phyloP scores from a whole-genome alignment of 1,140 invertebrate genomes.

The Cryptotermes secundus region DNA sequence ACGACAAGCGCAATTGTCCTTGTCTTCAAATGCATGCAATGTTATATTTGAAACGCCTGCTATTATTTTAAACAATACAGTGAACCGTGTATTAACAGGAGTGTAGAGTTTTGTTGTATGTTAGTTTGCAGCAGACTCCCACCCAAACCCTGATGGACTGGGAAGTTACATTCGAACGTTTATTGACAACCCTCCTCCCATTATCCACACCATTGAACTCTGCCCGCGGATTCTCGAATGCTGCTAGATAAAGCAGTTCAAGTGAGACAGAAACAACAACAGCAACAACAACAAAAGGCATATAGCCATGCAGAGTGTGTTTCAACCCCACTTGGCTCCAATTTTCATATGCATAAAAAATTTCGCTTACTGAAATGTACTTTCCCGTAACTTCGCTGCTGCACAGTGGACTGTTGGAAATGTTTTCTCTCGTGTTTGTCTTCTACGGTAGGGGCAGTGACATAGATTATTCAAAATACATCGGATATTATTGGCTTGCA shows the following conservation, averaged over 20 bases:
- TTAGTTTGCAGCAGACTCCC: not conserved
- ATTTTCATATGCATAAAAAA: constrained; percentile 1
- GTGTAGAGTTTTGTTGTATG: not conserved
- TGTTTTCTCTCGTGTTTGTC: not conserved
- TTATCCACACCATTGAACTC: not conserved
- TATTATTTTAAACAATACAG: not conserved
- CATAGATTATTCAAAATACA: not conserved
- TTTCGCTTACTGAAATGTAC: not conserved
- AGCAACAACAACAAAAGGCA: too few relatives aligned
- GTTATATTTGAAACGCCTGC: not conserved
- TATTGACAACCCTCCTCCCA: not conserved
- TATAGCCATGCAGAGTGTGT: not conserved
- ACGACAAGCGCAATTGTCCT: not conserved
- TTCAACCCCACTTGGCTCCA: constrained; percentile 8
- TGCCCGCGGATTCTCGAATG: not conserved
- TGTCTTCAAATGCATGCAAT: not conserved
- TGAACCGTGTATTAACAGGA: not conserved
- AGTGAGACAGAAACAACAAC: not conserved
- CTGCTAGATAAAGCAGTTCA: not conserved
- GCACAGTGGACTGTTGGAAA: not conserved
- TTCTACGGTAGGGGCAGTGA: not conserved
- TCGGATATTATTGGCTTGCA: too few relatives aligned
- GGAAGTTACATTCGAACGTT: constrained; percentile 14
- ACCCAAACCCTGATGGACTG: not conserved
- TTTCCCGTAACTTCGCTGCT: not conserved